Evolutionary conservation across 1,140 invertebrate species (phyloP).

Genomic region (Lamellibrachia luymesi): DNA sequence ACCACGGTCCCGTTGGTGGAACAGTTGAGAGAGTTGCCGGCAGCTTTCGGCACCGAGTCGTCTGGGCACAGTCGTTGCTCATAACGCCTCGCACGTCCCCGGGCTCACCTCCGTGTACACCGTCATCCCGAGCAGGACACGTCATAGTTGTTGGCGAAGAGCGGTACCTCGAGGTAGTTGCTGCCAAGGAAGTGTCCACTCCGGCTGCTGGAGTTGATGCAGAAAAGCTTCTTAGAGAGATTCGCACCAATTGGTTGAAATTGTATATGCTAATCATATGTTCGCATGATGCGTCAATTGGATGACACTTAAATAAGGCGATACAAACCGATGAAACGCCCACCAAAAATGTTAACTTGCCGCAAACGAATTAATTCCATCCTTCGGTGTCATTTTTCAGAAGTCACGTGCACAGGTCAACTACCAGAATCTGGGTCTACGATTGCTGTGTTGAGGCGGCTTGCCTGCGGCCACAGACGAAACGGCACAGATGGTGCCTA

Average conservation of each 20-base stretch:
- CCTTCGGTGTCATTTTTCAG: too few relatives aligned
- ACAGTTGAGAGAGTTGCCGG: background rate
- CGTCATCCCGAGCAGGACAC: background rate
- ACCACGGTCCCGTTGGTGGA: background rate
- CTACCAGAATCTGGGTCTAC: too few relatives aligned
- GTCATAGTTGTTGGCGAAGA: background rate
- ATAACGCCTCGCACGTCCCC: background rate
- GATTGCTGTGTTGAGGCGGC: too few relatives aligned
- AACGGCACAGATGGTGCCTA: too few relatives aligned
- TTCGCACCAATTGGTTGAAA: background rate
- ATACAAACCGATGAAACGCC: too few relatives aligned
- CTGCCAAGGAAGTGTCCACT: background rate
- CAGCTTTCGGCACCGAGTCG: background rate
- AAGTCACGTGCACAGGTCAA: too few relatives aligned
- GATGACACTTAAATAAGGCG: too few relatives aligned
- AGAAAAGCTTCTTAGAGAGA: background rate
- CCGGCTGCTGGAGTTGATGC: background rate
- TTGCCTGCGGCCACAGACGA: too few relatives aligned
- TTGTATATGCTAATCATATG: background rate
- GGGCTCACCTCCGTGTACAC: background rate
- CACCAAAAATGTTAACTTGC: too few relatives aligned
- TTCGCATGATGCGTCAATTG: background rate
- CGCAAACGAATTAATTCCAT: too few relatives aligned
- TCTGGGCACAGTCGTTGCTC: background rate
- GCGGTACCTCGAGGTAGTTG: background rate